These are phyloP conservation scores for Temnothorax nylanderi DNA, from an alignment of 1,140 invertebrate species.

Conservation along the genomic window DNA sequence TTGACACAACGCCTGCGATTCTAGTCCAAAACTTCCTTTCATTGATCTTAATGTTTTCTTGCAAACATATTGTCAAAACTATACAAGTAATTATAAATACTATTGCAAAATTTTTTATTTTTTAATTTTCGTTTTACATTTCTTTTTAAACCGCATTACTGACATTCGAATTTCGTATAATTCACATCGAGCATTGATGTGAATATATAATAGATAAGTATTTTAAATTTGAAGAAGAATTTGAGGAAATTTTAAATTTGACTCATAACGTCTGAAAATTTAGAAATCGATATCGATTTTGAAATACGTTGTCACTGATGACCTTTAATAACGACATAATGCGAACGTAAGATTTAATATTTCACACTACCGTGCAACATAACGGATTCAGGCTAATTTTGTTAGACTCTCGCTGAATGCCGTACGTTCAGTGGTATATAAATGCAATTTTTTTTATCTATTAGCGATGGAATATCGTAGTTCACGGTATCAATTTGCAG, in stretches of 20 bases:
- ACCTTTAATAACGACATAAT: background rate
- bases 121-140: background rate
- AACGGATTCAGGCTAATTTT: background rate
- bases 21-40: background rate
- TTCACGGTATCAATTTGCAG: background rate
- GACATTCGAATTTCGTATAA: background rate
- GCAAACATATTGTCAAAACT: background rate
- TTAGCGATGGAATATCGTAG: background rate
- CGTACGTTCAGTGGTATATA: background rate
- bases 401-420: background rate
- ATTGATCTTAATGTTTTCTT: background rate
- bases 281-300: background rate
- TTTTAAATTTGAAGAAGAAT: background rate
- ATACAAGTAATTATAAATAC: background rate
- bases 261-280: background rate
- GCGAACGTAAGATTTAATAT: background rate
- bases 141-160: background rate
- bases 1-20: background rate
- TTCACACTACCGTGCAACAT: background rate
- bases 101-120: background rate
- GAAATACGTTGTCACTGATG: background rate
- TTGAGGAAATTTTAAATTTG: too few relatives aligned
- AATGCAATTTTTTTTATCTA: background rate
- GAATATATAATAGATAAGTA: too few relatives aligned
- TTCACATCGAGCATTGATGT: too few relatives aligned